These are phyloP conservation scores for Uropetala carovei DNA, from an alignment of 2,888 invertebrate genomes.

Conservation along the genomic window DNA sequence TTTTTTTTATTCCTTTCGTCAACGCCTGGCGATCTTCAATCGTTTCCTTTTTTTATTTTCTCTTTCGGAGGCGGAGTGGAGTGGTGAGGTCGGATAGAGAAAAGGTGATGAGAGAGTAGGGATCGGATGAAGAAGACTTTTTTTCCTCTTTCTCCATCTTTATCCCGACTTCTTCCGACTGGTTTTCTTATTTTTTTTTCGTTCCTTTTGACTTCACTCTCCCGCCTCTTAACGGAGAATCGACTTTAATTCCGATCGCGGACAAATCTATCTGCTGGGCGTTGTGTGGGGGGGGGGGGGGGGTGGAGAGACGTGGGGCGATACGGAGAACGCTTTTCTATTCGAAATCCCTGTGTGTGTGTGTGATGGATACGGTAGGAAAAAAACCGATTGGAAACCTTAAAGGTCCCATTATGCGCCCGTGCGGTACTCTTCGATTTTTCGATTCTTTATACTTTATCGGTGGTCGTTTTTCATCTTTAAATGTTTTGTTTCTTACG, in stretches of 20 bases:
- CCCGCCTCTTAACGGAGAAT: constrained; percentile 29
- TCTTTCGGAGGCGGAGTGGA: not conserved
- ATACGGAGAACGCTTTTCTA: not conserved
- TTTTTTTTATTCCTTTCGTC: not conserved
- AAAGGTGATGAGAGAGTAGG: not conserved
- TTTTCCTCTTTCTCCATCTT: not conserved
- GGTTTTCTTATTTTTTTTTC: not conserved
- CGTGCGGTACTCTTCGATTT: constrained; percentile 47
- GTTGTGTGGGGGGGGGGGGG: not conserved
- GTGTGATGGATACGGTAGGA: not conserved
- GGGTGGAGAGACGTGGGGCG: not conserved
- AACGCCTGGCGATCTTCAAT: constrained; percentile 4
- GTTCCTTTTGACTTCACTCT: not conserved
- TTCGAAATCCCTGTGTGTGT: not conserved
- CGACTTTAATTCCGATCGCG: constrained; percentile 39
- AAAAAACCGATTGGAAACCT: constrained; percentile 16
- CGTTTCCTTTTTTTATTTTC: not conserved
- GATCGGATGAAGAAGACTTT: not conserved
- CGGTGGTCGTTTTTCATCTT: too few species aligned
- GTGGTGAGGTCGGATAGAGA: not conserved
- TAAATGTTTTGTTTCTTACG: too few species aligned
- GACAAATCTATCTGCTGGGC: constrained; percentile 55
- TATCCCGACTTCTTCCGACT: not conserved
- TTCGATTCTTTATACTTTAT: not conserved
- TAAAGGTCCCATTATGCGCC: constrained; percentile 42